A percentile compares a stretch with the other conserved stretches of the same genome.
Conservation (phyloP, 2,888 invertebrate species). For the Drosophila barbarae region DNA sequence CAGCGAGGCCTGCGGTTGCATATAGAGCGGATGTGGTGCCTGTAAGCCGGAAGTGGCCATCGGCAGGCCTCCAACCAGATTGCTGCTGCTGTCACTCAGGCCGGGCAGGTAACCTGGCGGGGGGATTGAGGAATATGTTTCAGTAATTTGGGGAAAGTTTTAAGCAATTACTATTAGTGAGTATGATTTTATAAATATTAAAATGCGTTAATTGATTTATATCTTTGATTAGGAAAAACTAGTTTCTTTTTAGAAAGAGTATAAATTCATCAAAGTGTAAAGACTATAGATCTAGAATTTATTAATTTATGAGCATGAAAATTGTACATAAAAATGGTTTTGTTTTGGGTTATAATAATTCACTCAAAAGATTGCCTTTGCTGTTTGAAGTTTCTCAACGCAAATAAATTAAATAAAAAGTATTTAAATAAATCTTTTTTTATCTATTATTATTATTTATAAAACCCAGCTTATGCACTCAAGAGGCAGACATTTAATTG, state of each 20-base stretch:
- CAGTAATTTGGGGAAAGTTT: neutral
- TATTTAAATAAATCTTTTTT: neutral
- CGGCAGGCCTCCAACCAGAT: constrained; percentile 79
- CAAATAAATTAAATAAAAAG: neutral
- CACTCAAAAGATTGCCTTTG: neutral
- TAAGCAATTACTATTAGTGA: neutral
- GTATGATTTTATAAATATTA: neutral
- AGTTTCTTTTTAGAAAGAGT: neutral
- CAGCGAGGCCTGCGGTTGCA: constrained; percentile 80
- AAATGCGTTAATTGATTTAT: neutral
- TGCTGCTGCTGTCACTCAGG: constrained; percentile 57
- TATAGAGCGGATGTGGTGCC: constrained; percentile 66
- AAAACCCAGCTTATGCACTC: neutral
- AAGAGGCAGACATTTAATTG: constrained; percentile 8
- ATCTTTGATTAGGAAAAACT: neutral
- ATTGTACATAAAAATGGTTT: neutral
- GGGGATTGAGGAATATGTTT: neutral
- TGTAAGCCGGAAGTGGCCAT: constrained; percentile 58
- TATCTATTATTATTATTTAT: neutral
- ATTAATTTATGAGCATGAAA: neutral
- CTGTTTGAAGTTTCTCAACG: neutral
- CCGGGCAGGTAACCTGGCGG: constrained; percentile 72
- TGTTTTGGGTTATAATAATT: neutral
- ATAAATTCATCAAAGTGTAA: neutral
- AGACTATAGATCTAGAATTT: no score